Evolutionary conservation across 1,140 invertebrate species (phyloP).

Genomic region (Alviniconcha marisindica): DNA sequence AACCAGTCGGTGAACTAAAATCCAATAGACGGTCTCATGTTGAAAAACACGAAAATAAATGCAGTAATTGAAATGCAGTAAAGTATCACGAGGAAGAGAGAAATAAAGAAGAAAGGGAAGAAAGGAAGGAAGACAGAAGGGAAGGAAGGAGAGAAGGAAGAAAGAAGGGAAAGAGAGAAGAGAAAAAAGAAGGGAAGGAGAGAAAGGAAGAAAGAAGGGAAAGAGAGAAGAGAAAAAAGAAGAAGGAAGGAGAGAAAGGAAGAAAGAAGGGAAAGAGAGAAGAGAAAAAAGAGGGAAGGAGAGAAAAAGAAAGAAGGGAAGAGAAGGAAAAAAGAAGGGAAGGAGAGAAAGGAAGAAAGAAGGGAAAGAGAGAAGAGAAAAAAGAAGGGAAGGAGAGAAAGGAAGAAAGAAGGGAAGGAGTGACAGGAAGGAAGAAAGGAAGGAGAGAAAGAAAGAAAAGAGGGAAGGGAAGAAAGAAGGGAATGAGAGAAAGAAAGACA

Average conservation of each 20-base stretch:
- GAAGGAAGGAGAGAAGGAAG: not conserved
- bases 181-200: not conserved
- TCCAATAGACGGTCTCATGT: too few species aligned
- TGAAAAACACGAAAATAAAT: too few species aligned
- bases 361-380: not conserved
- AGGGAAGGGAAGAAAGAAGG: not conserved
- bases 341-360: not conserved
- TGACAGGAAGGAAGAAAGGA: not conserved
- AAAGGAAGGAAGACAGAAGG: too few species aligned
- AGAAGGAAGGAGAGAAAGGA: not conserved
- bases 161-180: not conserved
- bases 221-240: not conserved
- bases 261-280: too few species aligned
- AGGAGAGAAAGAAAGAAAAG: not conserved
- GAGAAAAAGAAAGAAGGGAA: not conserved
- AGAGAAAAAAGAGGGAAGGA: not conserved
- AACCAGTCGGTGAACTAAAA: too few species aligned
- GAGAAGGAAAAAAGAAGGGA: not conserved
- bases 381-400: slow-evolving; percentile 8
- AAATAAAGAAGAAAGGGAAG: too few species aligned
- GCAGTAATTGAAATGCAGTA: too few species aligned
- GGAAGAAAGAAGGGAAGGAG: not conserved
- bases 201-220: not conserved
- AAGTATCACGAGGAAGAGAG: too few species aligned
- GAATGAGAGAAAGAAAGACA: not conserved